Percentiles rank a stretch among this genome's conserved stretches.
Evolutionary conservation across 2,888 invertebrate genomes (phyloP).

Genomic region (Pilophorus perplexus): DNA sequence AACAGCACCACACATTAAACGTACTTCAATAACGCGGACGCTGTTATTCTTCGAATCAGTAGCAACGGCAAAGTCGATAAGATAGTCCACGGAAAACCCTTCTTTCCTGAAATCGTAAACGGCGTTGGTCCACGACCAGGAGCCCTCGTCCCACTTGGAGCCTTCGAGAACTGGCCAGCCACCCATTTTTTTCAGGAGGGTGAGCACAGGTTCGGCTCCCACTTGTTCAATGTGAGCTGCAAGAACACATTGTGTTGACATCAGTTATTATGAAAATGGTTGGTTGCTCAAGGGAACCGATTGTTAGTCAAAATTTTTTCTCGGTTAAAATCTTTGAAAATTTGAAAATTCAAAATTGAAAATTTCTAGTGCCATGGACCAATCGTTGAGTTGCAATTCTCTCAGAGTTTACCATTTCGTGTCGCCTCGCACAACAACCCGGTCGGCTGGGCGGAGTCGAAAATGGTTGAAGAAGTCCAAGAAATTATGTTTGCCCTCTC

Average conservation of each 20-base stretch:
- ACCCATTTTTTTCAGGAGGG: slow-evolving; percentile 73
- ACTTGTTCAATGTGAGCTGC: slow-evolving; percentile 76
- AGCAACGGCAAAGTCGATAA: slow-evolving; percentile 85
- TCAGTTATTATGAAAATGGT: too few species aligned
- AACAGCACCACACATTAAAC: not conserved
- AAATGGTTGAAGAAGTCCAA: not conserved
- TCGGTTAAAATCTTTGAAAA: not conserved
- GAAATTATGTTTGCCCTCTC: not conserved
- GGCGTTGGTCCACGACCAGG: slow-evolving; percentile 78
- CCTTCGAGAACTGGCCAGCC: slow-evolving; percentile 92
- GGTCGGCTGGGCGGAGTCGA: not conserved
- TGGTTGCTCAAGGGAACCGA: too few species aligned
- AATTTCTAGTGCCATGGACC: not conserved
- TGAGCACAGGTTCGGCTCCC: slow-evolving; percentile 69
- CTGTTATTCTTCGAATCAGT: slow-evolving; percentile 88
- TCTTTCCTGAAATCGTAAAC: slow-evolving; percentile 75
- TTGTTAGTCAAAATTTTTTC: not conserved
- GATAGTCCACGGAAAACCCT: slow-evolving; percentile 86
- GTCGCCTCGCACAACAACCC: not conserved
- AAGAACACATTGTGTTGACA: too few species aligned
- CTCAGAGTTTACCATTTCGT: not conserved
- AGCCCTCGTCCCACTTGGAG: slow-evolving; percentile 65
- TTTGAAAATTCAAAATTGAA: not conserved
- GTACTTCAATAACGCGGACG: slow-evolving; percentile 76
- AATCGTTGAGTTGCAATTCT: slow-evolving; percentile 17